Conservation (phyloP, 2,113 vertebrate genomes). For the Ibidorhyncha struthersii region DNA sequence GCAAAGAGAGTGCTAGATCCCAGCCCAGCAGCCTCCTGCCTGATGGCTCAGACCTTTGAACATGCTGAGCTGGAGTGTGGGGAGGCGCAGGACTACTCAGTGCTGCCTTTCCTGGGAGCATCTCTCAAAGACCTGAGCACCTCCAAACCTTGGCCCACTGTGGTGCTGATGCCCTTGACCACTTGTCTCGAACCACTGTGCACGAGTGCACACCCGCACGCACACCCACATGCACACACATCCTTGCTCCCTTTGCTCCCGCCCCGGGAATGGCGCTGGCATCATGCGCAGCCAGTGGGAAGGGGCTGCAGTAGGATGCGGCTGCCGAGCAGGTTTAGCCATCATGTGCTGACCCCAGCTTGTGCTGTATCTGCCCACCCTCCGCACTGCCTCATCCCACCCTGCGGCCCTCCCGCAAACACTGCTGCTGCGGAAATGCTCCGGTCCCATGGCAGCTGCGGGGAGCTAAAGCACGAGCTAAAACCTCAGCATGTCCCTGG, state of each 20-base stretch:
- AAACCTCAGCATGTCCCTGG: background rate
- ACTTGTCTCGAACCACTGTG: fast-evolving
- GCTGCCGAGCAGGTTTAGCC: background rate
- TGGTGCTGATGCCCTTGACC: fast-evolving
- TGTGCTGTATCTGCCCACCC: fast-evolving
- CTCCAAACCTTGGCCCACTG: background rate
- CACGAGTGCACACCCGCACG: fast-evolving
- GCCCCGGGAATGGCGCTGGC: background rate
- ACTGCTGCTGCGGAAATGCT: background rate
- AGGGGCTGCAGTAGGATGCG: background rate
- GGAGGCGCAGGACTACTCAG: fast-evolving
- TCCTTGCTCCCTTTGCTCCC: background rate
- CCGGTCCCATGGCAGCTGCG: fast-evolving
- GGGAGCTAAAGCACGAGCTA: background rate
- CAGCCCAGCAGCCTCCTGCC: background rate
- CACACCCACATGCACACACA: background rate
- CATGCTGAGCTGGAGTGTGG: background rate
- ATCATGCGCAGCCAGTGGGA: fast-evolving
- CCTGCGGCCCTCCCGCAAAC: background rate
- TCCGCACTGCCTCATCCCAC: background rate
- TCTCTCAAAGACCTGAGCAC: background rate
- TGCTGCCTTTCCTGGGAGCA: background rate
- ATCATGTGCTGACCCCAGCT: fast-evolving
- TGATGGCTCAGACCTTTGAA: background rate
- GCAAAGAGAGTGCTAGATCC: background rate